phyloP scores from a whole-genome alignment of 2,888 invertebrate species.

The Hydroisotoma schaefferi region DNA sequence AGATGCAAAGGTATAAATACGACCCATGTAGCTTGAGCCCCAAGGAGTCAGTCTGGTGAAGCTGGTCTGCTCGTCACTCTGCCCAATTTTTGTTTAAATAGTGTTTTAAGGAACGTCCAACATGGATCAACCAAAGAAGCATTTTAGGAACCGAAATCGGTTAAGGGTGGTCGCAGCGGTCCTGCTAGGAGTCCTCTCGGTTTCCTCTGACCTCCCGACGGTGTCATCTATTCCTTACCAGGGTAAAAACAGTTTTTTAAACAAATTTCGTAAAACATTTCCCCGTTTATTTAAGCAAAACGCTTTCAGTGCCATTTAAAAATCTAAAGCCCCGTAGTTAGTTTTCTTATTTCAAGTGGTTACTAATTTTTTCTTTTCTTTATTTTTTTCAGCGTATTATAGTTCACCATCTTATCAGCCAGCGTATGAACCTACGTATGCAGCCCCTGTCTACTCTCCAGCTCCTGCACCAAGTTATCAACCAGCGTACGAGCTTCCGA shows the following conservation, averaged over 20 bases:
- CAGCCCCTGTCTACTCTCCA: no score
- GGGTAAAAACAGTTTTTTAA: conserved; percentile 5
- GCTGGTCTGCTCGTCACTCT: conserved; percentile 39
- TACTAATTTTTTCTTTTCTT: neutral
- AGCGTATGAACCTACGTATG: conserved; percentile 28
- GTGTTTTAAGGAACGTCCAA: neutral
- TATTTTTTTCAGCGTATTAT: conserved; percentile 17
- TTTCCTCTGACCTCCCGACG: conserved; percentile 35
- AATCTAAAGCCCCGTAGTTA: neutral
- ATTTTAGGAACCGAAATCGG: conserved; percentile 4
- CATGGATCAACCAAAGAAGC: neutral
- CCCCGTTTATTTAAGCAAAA: neutral
- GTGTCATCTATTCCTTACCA: conserved; percentile 23
- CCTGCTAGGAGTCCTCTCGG: conserved; percentile 22
- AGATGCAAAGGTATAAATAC: conserved; percentile 41
- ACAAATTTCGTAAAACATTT: no score
- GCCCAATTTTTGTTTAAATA: neutral
- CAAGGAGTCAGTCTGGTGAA: conserved; percentile 43
- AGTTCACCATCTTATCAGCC: conserved; percentile 24
- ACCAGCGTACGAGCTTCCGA: conserved; percentile 12
- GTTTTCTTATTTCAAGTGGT: neutral
- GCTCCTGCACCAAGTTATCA: conserved; percentile 17
- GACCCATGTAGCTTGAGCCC: conserved; percentile 17
- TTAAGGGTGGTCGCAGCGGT: conserved; percentile 26
- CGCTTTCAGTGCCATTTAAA: neutral